Conservation (phyloP, 2,113 vertebrate genomes). For the Gila orcuttii region DNA sequence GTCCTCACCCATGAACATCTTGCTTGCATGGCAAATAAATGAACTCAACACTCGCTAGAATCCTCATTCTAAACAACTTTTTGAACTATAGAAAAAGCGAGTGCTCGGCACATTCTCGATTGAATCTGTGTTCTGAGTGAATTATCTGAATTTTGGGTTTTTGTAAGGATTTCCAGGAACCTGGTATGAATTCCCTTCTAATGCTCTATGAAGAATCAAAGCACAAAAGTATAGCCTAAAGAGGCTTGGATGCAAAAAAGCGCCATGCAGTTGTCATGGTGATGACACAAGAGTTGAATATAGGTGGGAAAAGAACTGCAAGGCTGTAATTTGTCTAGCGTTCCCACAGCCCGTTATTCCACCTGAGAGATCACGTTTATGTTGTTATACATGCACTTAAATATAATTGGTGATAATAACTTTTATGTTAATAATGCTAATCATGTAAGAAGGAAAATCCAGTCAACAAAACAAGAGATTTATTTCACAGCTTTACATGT, state of each 20-base stretch:
- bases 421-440: slow-evolving; percentile 16
- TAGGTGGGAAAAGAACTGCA: slow-evolving; percentile 43
- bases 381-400: neutral
- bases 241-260: slow-evolving; percentile 8
- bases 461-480: neutral
- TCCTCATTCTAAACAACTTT: neutral
- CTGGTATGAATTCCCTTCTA: neutral
- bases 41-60: neutral
- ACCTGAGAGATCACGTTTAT: slow-evolving; percentile 15
- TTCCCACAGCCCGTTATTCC: slow-evolving; percentile 2
- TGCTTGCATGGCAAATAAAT: neutral
- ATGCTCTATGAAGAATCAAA: neutral
- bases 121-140: neutral
- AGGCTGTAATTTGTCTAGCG: slow-evolving; percentile 45
- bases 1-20: neutral
- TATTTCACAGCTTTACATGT: neutral
- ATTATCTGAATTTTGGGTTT: neutral
- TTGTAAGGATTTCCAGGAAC: neutral
- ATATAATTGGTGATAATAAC: slow-evolving; percentile 16
- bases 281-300: slow-evolving; percentile 54
- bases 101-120: neutral
- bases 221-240: slow-evolving; percentile 7
- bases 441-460: neutral
- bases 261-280: slow-evolving; percentile 60
- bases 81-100: neutral